Evolutionary conservation across 1,140 invertebrate species (phyloP), one percentile per base, ranked within the genome.

Genomic region (Drosophila kanapiae): DNA sequence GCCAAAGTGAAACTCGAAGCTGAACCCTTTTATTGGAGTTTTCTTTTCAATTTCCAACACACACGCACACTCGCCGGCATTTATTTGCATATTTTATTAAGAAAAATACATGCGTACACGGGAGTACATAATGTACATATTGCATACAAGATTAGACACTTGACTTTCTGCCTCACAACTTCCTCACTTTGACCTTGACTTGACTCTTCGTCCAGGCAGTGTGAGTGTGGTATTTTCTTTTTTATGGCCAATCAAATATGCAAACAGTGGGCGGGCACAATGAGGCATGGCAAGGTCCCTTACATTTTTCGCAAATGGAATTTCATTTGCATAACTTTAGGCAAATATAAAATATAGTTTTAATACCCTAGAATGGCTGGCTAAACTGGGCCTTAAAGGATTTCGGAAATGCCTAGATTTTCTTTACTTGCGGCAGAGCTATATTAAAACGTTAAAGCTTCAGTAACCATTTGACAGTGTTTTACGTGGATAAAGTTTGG

Each of bases 161-260:
- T 72, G 69, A 72, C 69, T 72, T 47, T 70, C 69, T 40, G 69
- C 43, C 67, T 40, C 51, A 59, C 40, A 72, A 71, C 69, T 40
- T 72, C 42, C 67, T 71, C 27, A n/a, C 29, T 65, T 49, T 82
- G 82, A 86, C 82, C 82, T 86, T 82, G 78, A 68, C 35, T 65
- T 67, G 74, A 72, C 69, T 43, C 31, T 23, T 27, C 27, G 14
- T 27, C 13, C 8, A 18, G 65, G 14, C 18, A 18, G 45, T 53
- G 68, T n/a, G 45, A 53, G 40, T 43, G 51, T 23, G 61, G 62
- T 61, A 42, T 75, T 87, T 68, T 59, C 74, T 40, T 81, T 78
- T 88, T 84, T 84, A 81, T 81, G 80, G 78, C 65, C 80, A 88
- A 88, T 88, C 85, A 88, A 88, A 88, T 88, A 88, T 85, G 81